Evolutionary conservation across 2,888 invertebrate species (phyloP).

Genomic region (Pollenia labialis): DNA sequence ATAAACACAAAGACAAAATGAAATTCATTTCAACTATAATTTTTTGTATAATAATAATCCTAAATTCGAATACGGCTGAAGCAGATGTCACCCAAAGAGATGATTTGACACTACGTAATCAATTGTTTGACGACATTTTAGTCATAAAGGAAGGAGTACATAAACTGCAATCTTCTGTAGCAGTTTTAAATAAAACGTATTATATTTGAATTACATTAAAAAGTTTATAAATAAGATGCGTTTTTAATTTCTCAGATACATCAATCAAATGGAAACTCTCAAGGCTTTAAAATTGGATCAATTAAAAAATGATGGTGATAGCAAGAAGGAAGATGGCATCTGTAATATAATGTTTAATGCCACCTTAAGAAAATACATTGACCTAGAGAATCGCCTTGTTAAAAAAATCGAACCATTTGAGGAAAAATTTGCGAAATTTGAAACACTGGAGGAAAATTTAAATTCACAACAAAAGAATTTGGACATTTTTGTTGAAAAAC

Average conservation of each 20-base stretch:
- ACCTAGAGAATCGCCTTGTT: slow-evolving; percentile 46
- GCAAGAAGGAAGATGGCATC: neutral
- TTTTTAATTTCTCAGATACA: slow-evolving; percentile 17
- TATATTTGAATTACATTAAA: too few species aligned
- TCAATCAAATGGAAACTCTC: slow-evolving; percentile 46
- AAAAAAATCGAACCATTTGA: slow-evolving; percentile 43
- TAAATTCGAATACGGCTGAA: neutral
- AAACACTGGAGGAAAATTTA: slow-evolving; percentile 20
- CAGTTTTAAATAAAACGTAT: slow-evolving; percentile 57
- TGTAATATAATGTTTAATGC: slow-evolving; percentile 45
- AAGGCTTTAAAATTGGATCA: slow-evolving; percentile 24
- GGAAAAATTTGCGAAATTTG: slow-evolving; percentile 15
- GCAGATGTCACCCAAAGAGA: neutral
- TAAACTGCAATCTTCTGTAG: slow-evolving; percentile 29
- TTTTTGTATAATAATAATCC: slow-evolving; percentile 1
- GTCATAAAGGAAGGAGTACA: slow-evolving; percentile 53
- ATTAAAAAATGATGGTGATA: neutral
- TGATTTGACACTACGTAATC: slow-evolving; percentile 49
- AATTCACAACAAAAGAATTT: slow-evolving; percentile 30
- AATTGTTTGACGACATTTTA: slow-evolving; percentile 54
- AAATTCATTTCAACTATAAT: neutral
- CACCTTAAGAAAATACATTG: slow-evolving; percentile 48
- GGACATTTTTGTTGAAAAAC: slow-evolving; percentile 6
- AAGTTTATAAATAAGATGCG: neutral
- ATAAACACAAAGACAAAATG: slow-evolving; percentile 10